Evolutionary conservation across 2,888 invertebrate genomes (phyloP).

Genomic region (Encarsia formosa): DNA sequence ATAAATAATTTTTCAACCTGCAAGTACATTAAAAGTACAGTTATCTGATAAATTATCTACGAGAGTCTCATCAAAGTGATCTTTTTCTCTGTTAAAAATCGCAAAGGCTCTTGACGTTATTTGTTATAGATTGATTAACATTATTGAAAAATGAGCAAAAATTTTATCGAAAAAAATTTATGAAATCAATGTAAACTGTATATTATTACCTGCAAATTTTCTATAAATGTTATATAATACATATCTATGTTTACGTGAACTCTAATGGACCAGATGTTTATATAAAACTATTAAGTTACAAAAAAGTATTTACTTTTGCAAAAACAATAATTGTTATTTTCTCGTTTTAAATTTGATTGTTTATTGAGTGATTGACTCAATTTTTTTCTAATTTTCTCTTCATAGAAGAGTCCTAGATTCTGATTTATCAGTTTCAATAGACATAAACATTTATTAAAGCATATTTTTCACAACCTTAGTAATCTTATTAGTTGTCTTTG

Average conservation of each 20-base stretch:
- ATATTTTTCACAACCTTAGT: too few species aligned
- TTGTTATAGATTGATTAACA: conserved; percentile 42
- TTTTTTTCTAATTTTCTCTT: neutral
- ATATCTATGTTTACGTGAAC: conserved; percentile 43
- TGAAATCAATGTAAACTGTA: conserved; percentile 41
- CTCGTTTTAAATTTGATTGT: too few species aligned
- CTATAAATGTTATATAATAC: conserved; percentile 46
- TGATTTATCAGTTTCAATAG: too few species aligned
- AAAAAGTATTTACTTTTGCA: conserved; percentile 45
- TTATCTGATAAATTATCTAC: conserved; percentile 12
- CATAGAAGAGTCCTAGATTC: too few species aligned
- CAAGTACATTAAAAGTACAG: neutral
- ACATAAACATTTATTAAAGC: too few species aligned
- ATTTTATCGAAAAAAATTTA: conserved; percentile 27
- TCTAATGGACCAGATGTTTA: conserved; percentile 52
- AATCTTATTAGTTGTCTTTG: too few species aligned
- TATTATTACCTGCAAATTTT: conserved; percentile 43
- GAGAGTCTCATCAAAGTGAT: conserved; percentile 13
- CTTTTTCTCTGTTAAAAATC: conserved; percentile 31
- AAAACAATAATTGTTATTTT: conserved; percentile 10
- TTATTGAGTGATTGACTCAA: too few species aligned
- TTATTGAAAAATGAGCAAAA: conserved; percentile 36
- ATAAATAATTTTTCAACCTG: neutral
- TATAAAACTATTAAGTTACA: conserved; percentile 39
- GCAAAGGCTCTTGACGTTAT: conserved; percentile 37